phyloP scores from a whole-genome alignment of 2,888 invertebrate species.

The Podabrus alpinus region DNA sequence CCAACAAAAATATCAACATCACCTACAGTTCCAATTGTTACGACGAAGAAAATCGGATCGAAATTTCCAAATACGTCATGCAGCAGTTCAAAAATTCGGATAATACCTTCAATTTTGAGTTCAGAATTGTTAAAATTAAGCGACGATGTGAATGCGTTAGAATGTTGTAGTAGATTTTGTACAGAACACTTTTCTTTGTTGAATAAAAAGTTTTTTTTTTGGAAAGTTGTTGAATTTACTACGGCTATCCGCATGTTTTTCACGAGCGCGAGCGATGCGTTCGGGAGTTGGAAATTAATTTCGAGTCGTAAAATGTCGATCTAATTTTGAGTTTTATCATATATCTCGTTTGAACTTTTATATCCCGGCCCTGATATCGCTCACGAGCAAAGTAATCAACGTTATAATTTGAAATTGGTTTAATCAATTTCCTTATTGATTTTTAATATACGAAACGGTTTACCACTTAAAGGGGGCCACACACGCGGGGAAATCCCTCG shows the following conservation, averaged over 20 bases:
- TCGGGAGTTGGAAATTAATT: not conserved
- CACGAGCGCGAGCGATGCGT: too few species aligned
- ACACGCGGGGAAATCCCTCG: not conserved
- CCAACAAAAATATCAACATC: conserved; percentile 50
- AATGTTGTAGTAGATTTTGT: conserved; percentile 11
- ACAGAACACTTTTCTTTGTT: not conserved
- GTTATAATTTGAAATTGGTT: not conserved
- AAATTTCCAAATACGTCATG: conserved; percentile 48
- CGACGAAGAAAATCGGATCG: conserved; percentile 48
- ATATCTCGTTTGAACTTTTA: not conserved
- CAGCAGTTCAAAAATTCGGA: conserved; percentile 48
- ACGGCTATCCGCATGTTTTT: not conserved
- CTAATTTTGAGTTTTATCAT: not conserved
- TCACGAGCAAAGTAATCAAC: not conserved
- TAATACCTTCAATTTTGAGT: conserved; percentile 50
- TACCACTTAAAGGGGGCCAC: not conserved
- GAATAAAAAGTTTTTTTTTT: not conserved
- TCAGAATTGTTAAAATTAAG: conserved; percentile 45
- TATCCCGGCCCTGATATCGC: not conserved
- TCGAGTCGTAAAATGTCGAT: not conserved
- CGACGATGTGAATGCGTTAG: conserved; percentile 37
- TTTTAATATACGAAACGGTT: not conserved
- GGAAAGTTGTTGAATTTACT: not conserved
- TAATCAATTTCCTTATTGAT: not conserved
- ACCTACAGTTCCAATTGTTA: conserved; percentile 46